phyloP scores from a whole-genome alignment of 2,113 vertebrate species.

The Craseonycteris thonglongyai region DNA sequence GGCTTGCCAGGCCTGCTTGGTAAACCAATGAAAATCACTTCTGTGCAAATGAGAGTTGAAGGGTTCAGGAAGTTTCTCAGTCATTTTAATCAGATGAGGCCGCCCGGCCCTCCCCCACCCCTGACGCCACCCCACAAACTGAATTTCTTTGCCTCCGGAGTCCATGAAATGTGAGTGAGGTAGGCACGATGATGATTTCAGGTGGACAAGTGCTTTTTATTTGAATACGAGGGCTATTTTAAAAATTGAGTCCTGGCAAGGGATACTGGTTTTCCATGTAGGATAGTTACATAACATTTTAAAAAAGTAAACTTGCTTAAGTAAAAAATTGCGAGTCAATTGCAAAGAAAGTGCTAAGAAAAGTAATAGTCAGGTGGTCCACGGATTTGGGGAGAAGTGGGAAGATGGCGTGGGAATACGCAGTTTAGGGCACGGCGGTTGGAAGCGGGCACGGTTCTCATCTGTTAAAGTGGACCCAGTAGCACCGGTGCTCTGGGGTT shows the following conservation, averaged over 20 bases:
- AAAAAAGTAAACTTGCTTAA: conserved; percentile 48
- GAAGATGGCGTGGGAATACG: background rate
- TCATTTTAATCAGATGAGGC: conserved; percentile 10
- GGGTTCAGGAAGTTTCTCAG: background rate
- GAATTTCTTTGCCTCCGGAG: conserved; percentile 16
- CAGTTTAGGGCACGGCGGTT: background rate
- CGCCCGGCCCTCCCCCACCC: fast-evolving
- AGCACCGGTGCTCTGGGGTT: background rate
- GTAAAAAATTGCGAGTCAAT: conserved; percentile 30
- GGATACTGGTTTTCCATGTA: background rate
- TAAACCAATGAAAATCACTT: conserved; percentile 29
- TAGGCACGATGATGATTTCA: conserved; percentile 49
- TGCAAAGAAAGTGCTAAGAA: conserved; percentile 48
- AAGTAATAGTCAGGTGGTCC: conserved; percentile 15
- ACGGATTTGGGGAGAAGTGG: background rate
- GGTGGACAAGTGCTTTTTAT: conserved; percentile 52
- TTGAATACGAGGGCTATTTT: conserved; percentile 54
- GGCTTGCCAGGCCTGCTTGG: conserved; percentile 35
- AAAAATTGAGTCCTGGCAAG: conserved; percentile 57
- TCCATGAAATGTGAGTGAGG: conserved; percentile 38
- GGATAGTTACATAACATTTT: conserved; percentile 54
- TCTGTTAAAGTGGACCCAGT: background rate
- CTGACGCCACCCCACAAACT: background rate
- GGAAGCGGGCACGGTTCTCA: background rate
- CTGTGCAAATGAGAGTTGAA: background rate